phyloP scores from a whole-genome alignment of 1,140 invertebrate species.

The silkworm (Bombyx mori) region DNA sequence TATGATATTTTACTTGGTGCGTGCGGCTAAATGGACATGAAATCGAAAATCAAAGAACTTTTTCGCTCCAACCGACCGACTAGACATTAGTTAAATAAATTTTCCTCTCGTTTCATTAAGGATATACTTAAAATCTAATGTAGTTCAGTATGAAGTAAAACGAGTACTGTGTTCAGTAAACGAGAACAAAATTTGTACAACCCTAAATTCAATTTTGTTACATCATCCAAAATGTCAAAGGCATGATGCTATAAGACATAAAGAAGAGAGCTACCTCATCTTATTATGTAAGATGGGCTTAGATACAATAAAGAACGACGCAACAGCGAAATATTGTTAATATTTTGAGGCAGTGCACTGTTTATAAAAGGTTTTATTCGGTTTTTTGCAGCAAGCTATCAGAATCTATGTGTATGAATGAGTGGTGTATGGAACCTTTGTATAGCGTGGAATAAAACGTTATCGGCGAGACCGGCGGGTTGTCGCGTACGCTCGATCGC shows the following conservation, averaged over 20 bases:
- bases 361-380: slow-evolving; percentile 38
- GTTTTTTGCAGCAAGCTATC: slow-evolving; percentile 33
- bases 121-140: no score
- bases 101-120: slow-evolving; percentile 10
- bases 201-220: no score
- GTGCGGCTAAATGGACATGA: slow-evolving; percentile 12
- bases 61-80: slow-evolving; percentile 15
- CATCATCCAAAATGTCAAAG: no score
- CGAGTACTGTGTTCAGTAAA: no score
- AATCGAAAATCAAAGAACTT: slow-evolving; percentile 23
- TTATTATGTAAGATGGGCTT: background rate
- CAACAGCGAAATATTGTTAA: slow-evolving; percentile 19
- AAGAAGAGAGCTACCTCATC: no score
- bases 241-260: no score
- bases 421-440: slow-evolving; percentile 8
- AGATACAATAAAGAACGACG: background rate
- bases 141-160: no score
- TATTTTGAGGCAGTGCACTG: slow-evolving; percentile 19
- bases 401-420: slow-evolving; percentile 13
- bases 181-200: no score
- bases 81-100: slow-evolving; percentile 9
- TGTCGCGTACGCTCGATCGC: slow-evolving; percentile 18
- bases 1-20: slow-evolving; percentile 3
- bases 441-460: slow-evolving; percentile 11
- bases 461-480: slow-evolving; percentile 14